These are phyloP conservation scores for Crotalus viridis DNA, from an alignment of 2,113 vertebrate species.

Conservation along the genomic window DNA sequence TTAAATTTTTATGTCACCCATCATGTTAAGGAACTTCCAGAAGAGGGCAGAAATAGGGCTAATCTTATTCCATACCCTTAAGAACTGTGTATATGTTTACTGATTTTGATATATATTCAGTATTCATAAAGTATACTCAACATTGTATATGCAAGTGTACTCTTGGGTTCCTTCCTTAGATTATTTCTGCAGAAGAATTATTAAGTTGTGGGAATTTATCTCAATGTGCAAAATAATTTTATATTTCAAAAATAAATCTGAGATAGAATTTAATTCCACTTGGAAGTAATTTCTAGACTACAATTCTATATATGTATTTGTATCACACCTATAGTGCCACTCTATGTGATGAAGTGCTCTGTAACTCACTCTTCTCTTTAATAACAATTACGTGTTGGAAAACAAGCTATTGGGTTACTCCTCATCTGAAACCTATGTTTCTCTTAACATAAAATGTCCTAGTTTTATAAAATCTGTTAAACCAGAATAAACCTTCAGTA, in stretches of 20 bases:
- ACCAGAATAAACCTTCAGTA: neutral
- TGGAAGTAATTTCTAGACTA: neutral
- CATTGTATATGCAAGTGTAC: neutral
- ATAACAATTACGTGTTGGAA: neutral
- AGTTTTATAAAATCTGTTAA: neutral
- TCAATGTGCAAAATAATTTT: neutral
- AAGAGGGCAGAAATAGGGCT: neutral
- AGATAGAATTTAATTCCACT: neutral
- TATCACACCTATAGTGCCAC: neutral
- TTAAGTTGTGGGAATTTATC: neutral
- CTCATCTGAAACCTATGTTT: neutral
- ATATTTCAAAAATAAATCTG: neutral
- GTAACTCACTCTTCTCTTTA: neutral
- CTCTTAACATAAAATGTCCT: neutral
- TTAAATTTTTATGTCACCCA: neutral
- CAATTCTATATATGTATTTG: neutral
- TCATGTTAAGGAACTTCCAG: neutral
- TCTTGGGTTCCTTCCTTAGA: neutral
- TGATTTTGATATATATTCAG: neutral
- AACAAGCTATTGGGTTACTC: neutral
- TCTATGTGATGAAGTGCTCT: neutral
- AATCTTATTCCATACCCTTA: neutral
- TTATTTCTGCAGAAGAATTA: neutral
- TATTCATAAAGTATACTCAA: neutral
- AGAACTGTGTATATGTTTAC: neutral